These are phyloP conservation scores for Nephrotoma flavescens DNA, from an alignment of 2,888 invertebrate genomes.

Conservation along the genomic window DNA sequence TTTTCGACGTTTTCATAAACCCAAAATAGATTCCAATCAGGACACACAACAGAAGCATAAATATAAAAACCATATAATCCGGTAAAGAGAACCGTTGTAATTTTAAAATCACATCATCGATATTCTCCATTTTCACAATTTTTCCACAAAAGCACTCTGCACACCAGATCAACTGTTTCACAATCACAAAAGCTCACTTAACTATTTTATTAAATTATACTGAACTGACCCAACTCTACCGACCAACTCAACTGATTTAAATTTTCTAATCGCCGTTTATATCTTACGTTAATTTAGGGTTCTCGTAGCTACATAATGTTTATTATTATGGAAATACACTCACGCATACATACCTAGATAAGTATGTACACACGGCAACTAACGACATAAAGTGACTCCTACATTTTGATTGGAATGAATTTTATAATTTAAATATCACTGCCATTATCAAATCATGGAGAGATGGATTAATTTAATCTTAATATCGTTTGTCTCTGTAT, in stretches of 20 bases:
- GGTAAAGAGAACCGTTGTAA: constrained; percentile 29
- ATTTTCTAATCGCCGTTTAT: neutral
- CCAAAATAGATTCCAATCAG: constrained; percentile 67
- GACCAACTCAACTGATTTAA: neutral
- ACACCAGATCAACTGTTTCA: neutral
- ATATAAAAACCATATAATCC: constrained; percentile 30
- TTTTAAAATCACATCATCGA: constrained; percentile 24
- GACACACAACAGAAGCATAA: constrained; percentile 58
- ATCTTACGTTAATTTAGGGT: neutral
- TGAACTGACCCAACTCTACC: neutral
- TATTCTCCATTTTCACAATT: constrained; percentile 21
- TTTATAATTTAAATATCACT: neutral
- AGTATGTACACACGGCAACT: neutral
- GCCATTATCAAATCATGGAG: neutral
- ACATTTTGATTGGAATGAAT: neutral
- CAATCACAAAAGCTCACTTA: neutral
- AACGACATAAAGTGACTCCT: neutral
- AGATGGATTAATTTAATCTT: neutral
- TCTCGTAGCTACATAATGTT: neutral
- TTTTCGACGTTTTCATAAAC: constrained; percentile 43
- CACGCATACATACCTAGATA: neutral
- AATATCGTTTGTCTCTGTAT: neutral
- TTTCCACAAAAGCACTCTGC: neutral
- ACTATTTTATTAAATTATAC: neutral
- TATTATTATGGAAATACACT: neutral